These are phyloP conservation scores for Ips nitidus DNA, from an alignment of 1,140 invertebrate genomes.

Conservation along the genomic window DNA sequence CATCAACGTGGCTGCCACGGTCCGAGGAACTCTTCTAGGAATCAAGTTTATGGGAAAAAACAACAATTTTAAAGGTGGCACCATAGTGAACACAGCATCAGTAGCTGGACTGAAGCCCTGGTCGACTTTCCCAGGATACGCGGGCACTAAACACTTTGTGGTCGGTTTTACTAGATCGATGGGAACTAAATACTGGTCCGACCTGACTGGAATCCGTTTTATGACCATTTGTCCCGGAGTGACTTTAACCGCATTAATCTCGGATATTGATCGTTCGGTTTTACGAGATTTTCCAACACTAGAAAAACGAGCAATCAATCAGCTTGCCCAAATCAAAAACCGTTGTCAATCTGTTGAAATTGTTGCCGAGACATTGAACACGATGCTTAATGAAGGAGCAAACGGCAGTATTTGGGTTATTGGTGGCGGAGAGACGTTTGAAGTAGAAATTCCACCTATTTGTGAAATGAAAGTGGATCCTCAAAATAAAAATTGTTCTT, in stretches of 20 bases:
- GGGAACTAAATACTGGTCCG: constrained; percentile 46
- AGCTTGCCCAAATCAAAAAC: constrained; percentile 8
- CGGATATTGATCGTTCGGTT: constrained; percentile 44
- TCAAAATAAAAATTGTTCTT: not conserved
- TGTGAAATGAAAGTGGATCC: constrained; percentile 5
- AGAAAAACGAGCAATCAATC: constrained; percentile 12
- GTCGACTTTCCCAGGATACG: constrained; percentile 54
- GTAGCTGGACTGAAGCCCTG: constrained; percentile 53
- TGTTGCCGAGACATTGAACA: constrained; percentile 56
- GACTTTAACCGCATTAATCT: constrained; percentile 44
- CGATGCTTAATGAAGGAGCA: constrained; percentile 54
- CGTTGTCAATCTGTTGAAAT: constrained; percentile 49
- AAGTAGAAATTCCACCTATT: constrained; percentile 51
- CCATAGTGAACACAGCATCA: constrained; percentile 54
- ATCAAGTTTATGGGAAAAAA: constrained; percentile 54
- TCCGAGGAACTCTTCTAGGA: constrained; percentile 50
- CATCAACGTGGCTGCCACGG: constrained; percentile 53
- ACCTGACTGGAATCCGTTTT: constrained; percentile 53
- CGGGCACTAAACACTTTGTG: constrained; percentile 57
- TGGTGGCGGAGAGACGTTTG: constrained; percentile 56
- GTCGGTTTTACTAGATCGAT: constrained; percentile 54
- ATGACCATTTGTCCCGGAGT: constrained; percentile 52
- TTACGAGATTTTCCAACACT: constrained; percentile 29
- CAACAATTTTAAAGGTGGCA: constrained; percentile 51
- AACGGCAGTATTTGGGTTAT: constrained; percentile 58